Base-by-base conservation (phyloP, 1,140 invertebrate genomes). In the Propsilocerus akamusi region DNA sequence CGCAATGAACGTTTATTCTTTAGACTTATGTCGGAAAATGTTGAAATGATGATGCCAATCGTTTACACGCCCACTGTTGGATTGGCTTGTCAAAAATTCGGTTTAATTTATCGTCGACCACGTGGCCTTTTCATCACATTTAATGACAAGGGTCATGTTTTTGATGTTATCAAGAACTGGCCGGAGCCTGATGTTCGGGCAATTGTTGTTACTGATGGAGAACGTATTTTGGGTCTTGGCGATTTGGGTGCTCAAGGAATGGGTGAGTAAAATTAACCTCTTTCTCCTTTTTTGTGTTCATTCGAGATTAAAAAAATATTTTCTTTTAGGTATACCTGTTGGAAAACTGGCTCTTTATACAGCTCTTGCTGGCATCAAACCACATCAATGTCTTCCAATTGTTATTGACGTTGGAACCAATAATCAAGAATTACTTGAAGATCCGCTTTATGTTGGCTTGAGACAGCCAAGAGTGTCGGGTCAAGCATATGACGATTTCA, bases 51-150 rank as follows among this genome's bases (percentile, higher is more conserved):
- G 70, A 92, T 99, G 85, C 96, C 96, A 0, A 87, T 98, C 59
- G 89, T 98, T 3, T 99, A 99, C 66, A 98, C 94, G 0, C 95
- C 96, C 1, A 96, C 92, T 5, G 96, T 99, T 10, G 96, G 96
- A 0, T 70, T 89, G 55, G 95, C 95, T 0, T 99, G 96, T 65
- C 93, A 97, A 68, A 88, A 94, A 58, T 99, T 95, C 62, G 93
- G 94, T 25, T 76, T 94, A 24, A 89, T 97, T 59, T 98, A 92
- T 62, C 76, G 90, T 48, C 75, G 92, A 64, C 94, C 95, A 1
- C 80, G 90, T 62, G 96, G 96, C 49, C 72, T 99, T 2, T 99
- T 94, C 60, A 84, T 99, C 48, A 95, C 94, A 0, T 94, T 97
- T 56, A 87, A 97, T 58, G 96, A 99, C 66, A 86, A 85, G 58